These are phyloP conservation scores for Agrochola circellaris DNA, from an alignment of 2,888 invertebrate genomes.

Conservation along the genomic window DNA sequence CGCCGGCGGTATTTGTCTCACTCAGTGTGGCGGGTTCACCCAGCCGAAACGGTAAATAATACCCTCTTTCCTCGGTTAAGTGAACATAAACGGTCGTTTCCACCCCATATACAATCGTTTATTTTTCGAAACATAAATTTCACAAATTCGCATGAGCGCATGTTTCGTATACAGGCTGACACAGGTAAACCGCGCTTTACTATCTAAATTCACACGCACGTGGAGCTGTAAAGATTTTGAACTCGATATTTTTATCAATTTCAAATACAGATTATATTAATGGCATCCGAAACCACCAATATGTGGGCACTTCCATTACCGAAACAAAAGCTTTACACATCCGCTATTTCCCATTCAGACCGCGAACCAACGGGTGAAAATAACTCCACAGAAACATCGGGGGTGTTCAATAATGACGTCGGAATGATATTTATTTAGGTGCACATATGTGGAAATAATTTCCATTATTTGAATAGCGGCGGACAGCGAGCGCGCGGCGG, in stretches of 20 bases:
- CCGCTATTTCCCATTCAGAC: conserved; percentile 76
- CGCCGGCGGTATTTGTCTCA: conserved; percentile 89
- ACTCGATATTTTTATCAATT: conserved; percentile 42
- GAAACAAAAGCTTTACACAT: conserved; percentile 69
- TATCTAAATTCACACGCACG: conserved; percentile 56
- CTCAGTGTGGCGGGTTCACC: conserved; percentile 90
- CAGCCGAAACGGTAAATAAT: conserved; percentile 91
- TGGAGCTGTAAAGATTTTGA: conserved; percentile 32
- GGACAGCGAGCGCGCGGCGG: conserved; percentile 73
- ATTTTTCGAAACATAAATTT: conserved; percentile 90
- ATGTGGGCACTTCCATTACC: conserved; percentile 51
- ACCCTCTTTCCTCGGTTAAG: conserved; percentile 91
- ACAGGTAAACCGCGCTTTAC: conserved; percentile 73
- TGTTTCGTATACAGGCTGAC: conserved; percentile 76
- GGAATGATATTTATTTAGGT: conserved; percentile 90
- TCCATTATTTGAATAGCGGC: conserved; percentile 89
- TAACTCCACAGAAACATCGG: conserved; percentile 82
- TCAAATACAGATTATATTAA: conserved; percentile 45
- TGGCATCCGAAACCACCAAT: conserved; percentile 47
- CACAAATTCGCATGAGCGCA: conserved; percentile 85
- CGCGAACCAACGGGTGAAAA: conserved; percentile 85
- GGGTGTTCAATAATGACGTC: conserved; percentile 87
- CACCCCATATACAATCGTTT: conserved; percentile 91
- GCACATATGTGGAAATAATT: conserved; percentile 91
- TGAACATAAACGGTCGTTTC: conserved; percentile 91